Conservation (phyloP, 2,797 vertebrate genomes). For the Lutjanus argentimaculatus region DNA sequence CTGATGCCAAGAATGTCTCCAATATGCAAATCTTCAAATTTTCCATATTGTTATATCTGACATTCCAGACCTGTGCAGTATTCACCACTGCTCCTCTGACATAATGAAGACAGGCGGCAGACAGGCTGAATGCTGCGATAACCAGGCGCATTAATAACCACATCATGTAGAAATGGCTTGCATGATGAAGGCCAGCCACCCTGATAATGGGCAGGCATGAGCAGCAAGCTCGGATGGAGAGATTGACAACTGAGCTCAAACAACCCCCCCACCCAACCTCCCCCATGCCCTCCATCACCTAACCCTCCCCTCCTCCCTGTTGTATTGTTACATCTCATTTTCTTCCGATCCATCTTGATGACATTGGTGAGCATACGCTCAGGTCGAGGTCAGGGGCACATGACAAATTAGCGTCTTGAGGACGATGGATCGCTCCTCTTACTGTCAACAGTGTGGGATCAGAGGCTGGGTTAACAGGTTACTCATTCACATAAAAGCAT, state of each 20-base stretch:
- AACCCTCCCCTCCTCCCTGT: slow-evolving; percentile 16
- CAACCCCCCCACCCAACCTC: background rate
- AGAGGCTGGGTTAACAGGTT: slow-evolving; percentile 28
- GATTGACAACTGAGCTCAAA: slow-evolving; percentile 52
- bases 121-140: slow-evolving; percentile 2
- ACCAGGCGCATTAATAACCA: slow-evolving; percentile 63
- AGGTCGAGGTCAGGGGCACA: slow-evolving; percentile 57
- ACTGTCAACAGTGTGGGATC: slow-evolving; percentile 28
- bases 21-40: slow-evolving; percentile 2
- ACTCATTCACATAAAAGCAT: slow-evolving; percentile 32
- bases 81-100: background rate
- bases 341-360: slow-evolving; percentile 68
- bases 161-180: slow-evolving; percentile 48
- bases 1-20: background rate
- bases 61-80: background rate
- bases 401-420: slow-evolving; percentile 71
- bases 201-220: slow-evolving; percentile 59
- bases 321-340: slow-evolving; percentile 72
- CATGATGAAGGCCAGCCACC: slow-evolving; percentile 62
- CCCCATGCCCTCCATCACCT: slow-evolving; percentile 4
- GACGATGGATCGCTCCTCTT: slow-evolving; percentile 66
- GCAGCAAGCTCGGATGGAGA: slow-evolving; percentile 32
- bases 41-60: background rate
- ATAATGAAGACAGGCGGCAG: slow-evolving; percentile 38
- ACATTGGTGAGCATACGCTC: slow-evolving; percentile 65